These are phyloP conservation scores for Drosophila nr. medialis DNA, from an alignment of 2,888 invertebrate genomes.

Conservation along the genomic window DNA sequence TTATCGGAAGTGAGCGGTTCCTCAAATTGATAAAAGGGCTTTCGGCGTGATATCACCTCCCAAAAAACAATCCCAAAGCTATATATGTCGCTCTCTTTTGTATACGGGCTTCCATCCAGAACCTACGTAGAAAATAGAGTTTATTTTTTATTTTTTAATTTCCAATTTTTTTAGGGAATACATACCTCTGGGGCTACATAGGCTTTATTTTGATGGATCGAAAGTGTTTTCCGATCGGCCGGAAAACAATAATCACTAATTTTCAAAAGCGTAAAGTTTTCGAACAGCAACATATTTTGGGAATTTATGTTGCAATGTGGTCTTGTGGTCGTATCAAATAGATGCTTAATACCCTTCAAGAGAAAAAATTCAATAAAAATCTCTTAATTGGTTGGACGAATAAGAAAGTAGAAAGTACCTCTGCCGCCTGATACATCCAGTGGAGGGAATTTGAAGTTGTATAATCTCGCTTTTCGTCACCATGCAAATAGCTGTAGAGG, in stretches of 20 bases:
- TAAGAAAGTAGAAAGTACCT: neutral
- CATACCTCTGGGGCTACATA: slow-evolving; percentile 18
- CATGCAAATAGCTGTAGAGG: slow-evolving; percentile 12
- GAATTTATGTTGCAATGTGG: slow-evolving; percentile 2
- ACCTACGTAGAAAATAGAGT: neutral
- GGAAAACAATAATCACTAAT: slow-evolving; percentile 3
- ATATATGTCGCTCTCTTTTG: neutral
- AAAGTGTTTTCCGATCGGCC: neutral
- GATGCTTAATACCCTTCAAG: neutral
- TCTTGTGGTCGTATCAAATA: neutral
- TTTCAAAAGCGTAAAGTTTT: slow-evolving; percentile 8
- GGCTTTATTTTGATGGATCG: neutral
- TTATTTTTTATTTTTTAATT: too few species aligned
- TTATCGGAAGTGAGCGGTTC: neutral
- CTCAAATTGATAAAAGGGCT: slow-evolving; percentile 1
- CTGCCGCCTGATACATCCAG: slow-evolving; percentile 13
- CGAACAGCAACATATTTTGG: slow-evolving; percentile 5
- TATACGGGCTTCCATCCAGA: neutral
- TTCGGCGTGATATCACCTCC: slow-evolving; percentile 4
- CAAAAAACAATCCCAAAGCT: slow-evolving; percentile 15
- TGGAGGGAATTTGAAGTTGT: neutral
- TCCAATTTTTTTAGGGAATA: neutral
- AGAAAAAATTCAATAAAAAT: neutral
- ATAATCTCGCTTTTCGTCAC: neutral
- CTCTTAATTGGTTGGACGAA: neutral